Evolutionary conservation across 2,888 invertebrate genomes (phyloP).

Genomic region (Drosophila ustulata): DNA sequence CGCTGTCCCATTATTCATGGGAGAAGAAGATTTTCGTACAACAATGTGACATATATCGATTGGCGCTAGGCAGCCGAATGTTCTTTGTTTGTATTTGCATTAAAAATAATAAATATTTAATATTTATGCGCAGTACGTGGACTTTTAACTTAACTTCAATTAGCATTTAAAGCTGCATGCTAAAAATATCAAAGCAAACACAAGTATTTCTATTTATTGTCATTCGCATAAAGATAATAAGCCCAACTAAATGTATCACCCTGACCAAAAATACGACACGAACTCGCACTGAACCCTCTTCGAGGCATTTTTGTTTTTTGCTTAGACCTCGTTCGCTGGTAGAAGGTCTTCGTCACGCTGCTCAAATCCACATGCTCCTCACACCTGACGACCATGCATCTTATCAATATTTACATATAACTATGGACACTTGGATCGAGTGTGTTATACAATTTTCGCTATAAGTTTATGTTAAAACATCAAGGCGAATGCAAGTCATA

Average conservation of each 20-base stretch:
- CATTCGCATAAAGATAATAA: conserved; percentile 35
- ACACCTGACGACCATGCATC: conserved; percentile 43
- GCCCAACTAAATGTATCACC: conserved; percentile 56
- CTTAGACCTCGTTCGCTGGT: not conserved
- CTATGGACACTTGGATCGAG: conserved; percentile 42
- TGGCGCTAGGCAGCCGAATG: conserved; percentile 39
- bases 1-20: conserved; percentile 64
- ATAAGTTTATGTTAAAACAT: conserved; percentile 54
- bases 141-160: conserved; percentile 63
- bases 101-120: conserved; percentile 64
- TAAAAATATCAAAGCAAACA: conserved; percentile 52
- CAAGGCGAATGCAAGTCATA: conserved; percentile 54
- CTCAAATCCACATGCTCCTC: conserved; percentile 24
- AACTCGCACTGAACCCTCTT: conserved; percentile 26
- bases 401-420: conserved; percentile 79
- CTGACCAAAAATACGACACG: conserved; percentile 15
- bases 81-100: conserved; percentile 71
- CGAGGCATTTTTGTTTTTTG: conserved; percentile 12
- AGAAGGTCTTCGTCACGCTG: conserved; percentile 54
- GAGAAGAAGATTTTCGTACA: conserved; percentile 29
- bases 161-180: conserved; percentile 63
- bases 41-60: conserved; percentile 69
- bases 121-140: conserved; percentile 50
- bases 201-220: conserved; percentile 56
- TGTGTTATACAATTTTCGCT: conserved; percentile 44